Conservation (phyloP, 2,888 invertebrate genomes). For the Amiota minor region DNA sequence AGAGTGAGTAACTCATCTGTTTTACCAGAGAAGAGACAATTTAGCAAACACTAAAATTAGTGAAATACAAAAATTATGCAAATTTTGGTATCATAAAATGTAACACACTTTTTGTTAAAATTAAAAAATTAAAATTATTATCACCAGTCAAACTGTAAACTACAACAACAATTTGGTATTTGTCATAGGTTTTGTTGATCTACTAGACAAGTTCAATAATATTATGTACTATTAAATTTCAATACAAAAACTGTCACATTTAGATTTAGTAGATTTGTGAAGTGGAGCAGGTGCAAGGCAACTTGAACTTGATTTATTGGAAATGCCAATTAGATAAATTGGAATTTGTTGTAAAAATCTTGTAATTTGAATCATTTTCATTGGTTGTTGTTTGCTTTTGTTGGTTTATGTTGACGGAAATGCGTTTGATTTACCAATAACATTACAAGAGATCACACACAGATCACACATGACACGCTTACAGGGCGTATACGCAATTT, state of each 20-base stretch:
- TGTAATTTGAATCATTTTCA: background rate
- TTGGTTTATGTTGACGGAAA: constrained; percentile 11
- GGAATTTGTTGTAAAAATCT: constrained; percentile 1
- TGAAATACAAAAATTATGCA: background rate
- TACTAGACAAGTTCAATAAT: too few relatives aligned
- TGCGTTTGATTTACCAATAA: background rate
- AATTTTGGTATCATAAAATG: too few relatives aligned
- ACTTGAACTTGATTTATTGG: constrained; percentile 10
- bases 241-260: background rate
- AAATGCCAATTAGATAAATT: constrained; percentile 17
- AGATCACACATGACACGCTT: background rate
- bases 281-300: background rate
- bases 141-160: too few relatives aligned
- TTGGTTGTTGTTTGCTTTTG: background rate
- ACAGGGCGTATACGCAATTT: background rate
- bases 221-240: background rate
- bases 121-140: too few relatives aligned
- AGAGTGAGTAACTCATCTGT: background rate
- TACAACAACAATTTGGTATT: too few relatives aligned
- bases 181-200: too few relatives aligned
- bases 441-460: too few relatives aligned
- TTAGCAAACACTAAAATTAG: background rate
- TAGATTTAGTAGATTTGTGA: background rate
- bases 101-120: too few relatives aligned
- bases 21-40: background rate